Evolutionary conservation across 2,888 invertebrate genomes (phyloP), one percentile per base, ranked within the genome.

Genomic region (Clanis bilineata): DNA sequence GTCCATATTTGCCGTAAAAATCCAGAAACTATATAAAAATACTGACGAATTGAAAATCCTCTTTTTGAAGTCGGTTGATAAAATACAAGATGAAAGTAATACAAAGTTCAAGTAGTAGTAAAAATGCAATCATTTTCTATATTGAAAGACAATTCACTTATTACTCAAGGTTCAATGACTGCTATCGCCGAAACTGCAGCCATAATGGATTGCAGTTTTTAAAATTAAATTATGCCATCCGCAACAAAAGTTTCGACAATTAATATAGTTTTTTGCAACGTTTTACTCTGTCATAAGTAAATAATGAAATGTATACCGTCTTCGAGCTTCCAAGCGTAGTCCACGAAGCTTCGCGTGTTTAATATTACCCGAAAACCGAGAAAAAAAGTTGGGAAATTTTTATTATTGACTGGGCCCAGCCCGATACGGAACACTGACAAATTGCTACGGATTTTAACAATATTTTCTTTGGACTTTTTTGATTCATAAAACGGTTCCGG

Each of bases 341-440:
- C 77, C 80, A 83, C 80, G 83, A 82, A 84, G 80, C 83, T 75
- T 91, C 77, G 91, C 91, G 91, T 91, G 91, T 80, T 80, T 79
- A 79, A 83, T 83, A 83, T 83, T 81, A 75, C 82, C 85, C 76
- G 76, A 84, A 86, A 88, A 86, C 76, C 18, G 80, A 83, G 79
- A 88, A 89, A 90, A 51, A 87, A 87, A 71, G 64, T 68, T 66
- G 67, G 71, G 76, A 80, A 79, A 74, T 82, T 88, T 86, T 86
- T 86, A 86, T 83, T 90, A 90, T 90, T 84, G 89, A 86, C 85
- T 88, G 80, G 85, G 76, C 80, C 77, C 75, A 77, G 77, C 78
- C 81, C 83, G 84, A 86, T 88, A 82, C 77, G 80, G 81, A 79
- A 82, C 82, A 79, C 86, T 90, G 90, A 90, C 85, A 91, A 90